phyloP scores from a whole-genome alignment of 2,888 invertebrate species.

The Chymomyza fuscimana region DNA sequence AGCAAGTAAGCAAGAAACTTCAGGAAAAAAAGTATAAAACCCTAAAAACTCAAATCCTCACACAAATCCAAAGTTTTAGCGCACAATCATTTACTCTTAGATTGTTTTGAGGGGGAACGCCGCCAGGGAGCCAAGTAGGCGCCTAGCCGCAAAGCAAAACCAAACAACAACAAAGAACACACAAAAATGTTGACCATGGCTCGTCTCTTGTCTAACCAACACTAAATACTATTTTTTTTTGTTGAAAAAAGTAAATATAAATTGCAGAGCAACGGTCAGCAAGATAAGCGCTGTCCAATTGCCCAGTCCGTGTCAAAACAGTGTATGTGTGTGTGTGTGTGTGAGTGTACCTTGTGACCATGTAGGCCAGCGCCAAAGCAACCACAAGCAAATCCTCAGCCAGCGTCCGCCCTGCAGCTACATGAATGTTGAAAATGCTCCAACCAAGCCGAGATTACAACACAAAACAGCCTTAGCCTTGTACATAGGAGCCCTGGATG shows the following conservation, averaged over 20 bases:
- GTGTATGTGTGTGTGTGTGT: neutral
- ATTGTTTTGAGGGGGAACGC: neutral
- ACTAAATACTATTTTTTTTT: constrained; percentile 46
- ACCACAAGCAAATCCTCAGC: constrained; percentile 33
- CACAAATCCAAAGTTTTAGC: constrained; percentile 4
- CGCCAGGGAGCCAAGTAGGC: neutral
- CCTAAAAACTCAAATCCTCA: constrained; percentile 1
- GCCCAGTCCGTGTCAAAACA: constrained; percentile 14
- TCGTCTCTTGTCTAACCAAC: constrained; percentile 37
- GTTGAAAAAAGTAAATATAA: constrained; percentile 57
- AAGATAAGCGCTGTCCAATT: constrained; percentile 55
- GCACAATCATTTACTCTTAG: constrained; percentile 1
- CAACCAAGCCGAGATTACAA: constrained; percentile 20
- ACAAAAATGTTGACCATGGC: constrained; percentile 16
- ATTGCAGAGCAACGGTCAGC: constrained; percentile 46
- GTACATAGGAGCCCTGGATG: neutral
- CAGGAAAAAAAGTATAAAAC: constrained; percentile 1
- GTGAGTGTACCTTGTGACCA: neutral
- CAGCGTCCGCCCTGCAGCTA: constrained; percentile 10
- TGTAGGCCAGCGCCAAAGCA: constrained; percentile 4
- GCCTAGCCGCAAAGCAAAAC: constrained; percentile 1
- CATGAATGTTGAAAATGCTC: constrained; percentile 49
- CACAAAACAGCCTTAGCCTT: neutral
- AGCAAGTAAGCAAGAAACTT: neutral
- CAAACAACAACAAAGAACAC: constrained; percentile 2